These are phyloP conservation scores for Tupaia tana DNA, from an alignment of 2,113 vertebrate genomes.

Conservation along the genomic window DNA sequence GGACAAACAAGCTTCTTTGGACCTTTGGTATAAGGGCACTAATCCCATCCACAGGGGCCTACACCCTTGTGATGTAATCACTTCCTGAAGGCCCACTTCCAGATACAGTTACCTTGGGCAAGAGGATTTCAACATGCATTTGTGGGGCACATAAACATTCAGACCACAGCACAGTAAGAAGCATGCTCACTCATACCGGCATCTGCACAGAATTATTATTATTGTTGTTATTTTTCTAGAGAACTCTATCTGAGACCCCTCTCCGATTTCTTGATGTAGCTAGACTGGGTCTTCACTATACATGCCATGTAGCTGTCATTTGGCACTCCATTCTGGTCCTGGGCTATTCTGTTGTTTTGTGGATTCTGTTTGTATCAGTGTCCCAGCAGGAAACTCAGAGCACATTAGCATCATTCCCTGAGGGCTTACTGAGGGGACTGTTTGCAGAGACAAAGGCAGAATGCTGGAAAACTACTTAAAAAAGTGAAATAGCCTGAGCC, in stretches of 20 bases:
- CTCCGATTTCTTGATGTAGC: background rate
- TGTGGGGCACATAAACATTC: background rate
- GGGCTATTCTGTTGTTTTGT: background rate
- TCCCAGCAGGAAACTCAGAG: too few species aligned
- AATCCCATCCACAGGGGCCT: background rate
- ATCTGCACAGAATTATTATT: background rate
- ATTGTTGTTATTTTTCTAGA: background rate
- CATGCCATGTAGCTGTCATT: background rate
- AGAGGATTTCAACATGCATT: background rate
- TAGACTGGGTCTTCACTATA: background rate
- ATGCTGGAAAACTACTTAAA: background rate
- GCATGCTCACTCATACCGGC: background rate
- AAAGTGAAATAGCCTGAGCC: background rate
- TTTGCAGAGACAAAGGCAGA: background rate
- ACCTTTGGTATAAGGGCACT: background rate
- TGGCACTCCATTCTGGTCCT: too few species aligned
- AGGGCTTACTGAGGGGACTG: background rate
- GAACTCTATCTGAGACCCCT: background rate
- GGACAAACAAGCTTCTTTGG: too few species aligned
- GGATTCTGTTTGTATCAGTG: background rate
- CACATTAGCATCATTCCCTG: background rate
- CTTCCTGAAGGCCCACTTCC: background rate
- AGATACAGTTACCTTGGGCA: background rate
- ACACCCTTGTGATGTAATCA: background rate
- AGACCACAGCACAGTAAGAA: background rate